Percentiles rank a stretch among this genome's conserved stretches.
Evolutionary conservation across 2,888 invertebrate genomes (phyloP).

Genomic region (Diarsia rubi): DNA sequence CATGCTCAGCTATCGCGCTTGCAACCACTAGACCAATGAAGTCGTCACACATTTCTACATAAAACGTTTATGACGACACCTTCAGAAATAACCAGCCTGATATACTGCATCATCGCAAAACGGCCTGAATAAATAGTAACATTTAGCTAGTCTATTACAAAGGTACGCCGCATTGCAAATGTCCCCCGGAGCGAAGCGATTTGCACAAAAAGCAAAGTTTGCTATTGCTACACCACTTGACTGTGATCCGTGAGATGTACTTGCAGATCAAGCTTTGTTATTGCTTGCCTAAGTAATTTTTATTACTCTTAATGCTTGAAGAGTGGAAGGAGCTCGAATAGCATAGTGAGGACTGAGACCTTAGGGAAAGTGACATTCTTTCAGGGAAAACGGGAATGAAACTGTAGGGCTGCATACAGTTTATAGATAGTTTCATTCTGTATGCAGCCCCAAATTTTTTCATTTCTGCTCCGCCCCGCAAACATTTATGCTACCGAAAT

Average conservation of each 20-base stretch:
- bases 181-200: slow-evolving; percentile 66
- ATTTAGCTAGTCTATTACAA: slow-evolving; percentile 64
- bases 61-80: slow-evolving; percentile 33
- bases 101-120: slow-evolving; percentile 46
- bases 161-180: slow-evolving; percentile 39
- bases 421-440: too few relatives aligned
- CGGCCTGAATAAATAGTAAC: slow-evolving; percentile 58
- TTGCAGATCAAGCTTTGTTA: slow-evolving; percentile 45
- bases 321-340: slow-evolving; percentile 7
- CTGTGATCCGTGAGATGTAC: slow-evolving; percentile 49
- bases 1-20: too few relatives aligned
- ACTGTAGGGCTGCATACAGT: neutral
- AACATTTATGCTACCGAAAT: neutral
- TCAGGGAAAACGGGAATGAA: neutral
- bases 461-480: too few relatives aligned
- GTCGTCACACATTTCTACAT: neutral
- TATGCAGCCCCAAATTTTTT: too few relatives aligned
- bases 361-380: neutral
- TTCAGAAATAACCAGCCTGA: neutral
- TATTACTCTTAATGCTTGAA: slow-evolving; percentile 17
- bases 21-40: too few relatives aligned
- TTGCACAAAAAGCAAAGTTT: slow-evolving; percentile 65
- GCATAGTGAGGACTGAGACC: neutral
- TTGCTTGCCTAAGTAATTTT: slow-evolving; percentile 33
- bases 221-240: slow-evolving; percentile 50